Percentiles rank a stretch among this genome's conserved stretches.
Evolutionary conservation across 2,113 vertebrate genomes (phyloP).

Genomic region (Brachypteracias leptosomus): DNA sequence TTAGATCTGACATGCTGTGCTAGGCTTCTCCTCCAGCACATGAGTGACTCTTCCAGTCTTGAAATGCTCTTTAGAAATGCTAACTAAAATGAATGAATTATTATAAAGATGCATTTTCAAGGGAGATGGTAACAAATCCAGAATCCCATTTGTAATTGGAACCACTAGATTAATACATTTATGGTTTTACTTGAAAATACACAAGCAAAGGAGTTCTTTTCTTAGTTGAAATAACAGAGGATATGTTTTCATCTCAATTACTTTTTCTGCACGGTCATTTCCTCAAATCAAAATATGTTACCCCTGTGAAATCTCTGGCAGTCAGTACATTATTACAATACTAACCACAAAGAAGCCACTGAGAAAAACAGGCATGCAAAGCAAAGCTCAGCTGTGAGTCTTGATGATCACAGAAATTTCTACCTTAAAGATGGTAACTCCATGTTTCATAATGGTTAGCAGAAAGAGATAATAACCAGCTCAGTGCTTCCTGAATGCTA

Average conservation of each 20-base stretch:
- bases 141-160: neutral
- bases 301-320: neutral
- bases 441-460: neutral
- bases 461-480: neutral
- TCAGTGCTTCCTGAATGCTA: neutral
- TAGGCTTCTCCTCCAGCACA: neutral
- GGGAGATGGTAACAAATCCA: neutral
- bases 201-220: neutral
- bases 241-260: neutral
- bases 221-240: neutral
- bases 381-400: neutral
- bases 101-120: neutral
- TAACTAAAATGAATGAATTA: neutral
- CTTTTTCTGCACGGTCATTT: neutral
- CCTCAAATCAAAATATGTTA: neutral
- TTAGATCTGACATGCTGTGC: neutral
- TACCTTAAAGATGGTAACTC: neutral
- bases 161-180: neutral
- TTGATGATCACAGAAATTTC: neutral
- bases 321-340: neutral
- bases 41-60: neutral
- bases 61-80: neutral
- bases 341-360: neutral
- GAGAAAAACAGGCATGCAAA: neutral
- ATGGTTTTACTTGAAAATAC: neutral